phyloP scores from a whole-genome alignment of 2,113 vertebrate species.

The Rafetus swinhoei region DNA sequence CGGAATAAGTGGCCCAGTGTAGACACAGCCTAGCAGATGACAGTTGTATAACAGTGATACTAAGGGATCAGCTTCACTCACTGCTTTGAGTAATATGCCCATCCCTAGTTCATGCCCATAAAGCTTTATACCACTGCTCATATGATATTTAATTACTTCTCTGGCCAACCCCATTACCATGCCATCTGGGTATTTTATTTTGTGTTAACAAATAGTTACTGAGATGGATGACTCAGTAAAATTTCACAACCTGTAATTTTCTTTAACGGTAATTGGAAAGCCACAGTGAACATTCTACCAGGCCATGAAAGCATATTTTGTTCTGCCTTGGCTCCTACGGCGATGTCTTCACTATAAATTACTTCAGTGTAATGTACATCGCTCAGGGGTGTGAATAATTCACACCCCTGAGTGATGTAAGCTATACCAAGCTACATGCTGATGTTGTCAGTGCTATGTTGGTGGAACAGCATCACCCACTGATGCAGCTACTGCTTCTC shows the following conservation, averaged over 20 bases:
- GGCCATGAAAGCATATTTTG: neutral
- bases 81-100: conserved; percentile 70
- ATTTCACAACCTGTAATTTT: neutral
- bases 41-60: conserved; percentile 68
- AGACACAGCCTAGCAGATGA: too few relatives aligned
- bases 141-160: conserved; percentile 40
- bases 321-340: neutral
- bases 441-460: neutral
- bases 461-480: too few relatives aligned
- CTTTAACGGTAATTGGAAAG: conserved; percentile 29
- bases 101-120: conserved; percentile 66
- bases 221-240: neutral
- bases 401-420: neutral
- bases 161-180: conserved; percentile 28
- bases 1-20: too few relatives aligned
- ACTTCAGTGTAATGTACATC: neutral
- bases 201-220: conserved; percentile 26
- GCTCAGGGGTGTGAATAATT: neutral
- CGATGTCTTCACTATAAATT: neutral
- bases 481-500: neutral
- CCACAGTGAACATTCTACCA: neutral
- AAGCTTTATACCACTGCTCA: conserved; percentile 62
- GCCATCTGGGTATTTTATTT: neutral
- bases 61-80: conserved; percentile 69
- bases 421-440: neutral